Evolutionary conservation across 53 echinoderm and acorn worm genomes (phyloP).

Genomic region (Stichopus horrens): DNA sequence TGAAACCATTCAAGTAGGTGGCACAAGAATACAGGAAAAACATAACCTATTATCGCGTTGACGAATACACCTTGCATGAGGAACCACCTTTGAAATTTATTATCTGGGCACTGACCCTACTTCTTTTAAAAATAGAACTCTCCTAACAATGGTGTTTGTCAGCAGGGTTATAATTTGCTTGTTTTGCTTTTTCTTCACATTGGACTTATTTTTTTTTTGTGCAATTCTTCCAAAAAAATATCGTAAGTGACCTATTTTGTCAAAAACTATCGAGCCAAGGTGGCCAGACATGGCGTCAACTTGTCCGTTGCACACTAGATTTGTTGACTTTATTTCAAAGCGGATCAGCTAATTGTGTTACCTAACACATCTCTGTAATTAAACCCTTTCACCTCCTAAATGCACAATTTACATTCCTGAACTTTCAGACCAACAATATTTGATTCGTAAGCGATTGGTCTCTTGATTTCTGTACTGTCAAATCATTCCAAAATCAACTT

Average conservation of each 20-base stretch:
- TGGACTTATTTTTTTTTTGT: background rate
- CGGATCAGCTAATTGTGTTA: background rate
- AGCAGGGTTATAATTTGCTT: background rate
- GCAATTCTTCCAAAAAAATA: background rate
- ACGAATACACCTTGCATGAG: no score
- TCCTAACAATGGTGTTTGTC: background rate
- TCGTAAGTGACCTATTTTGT: slow-evolving; percentile 13
- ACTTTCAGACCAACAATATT: background rate
- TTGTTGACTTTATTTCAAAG: background rate
- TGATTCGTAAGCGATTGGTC: background rate
- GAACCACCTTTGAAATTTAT: no score
- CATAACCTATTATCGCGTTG: no score
- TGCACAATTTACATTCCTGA: background rate
- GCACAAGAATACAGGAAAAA: no score
- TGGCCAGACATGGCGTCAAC: background rate
- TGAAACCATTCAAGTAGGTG: no score
- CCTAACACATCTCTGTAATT: background rate
- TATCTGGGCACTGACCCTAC: background rate
- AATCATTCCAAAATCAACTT: background rate
- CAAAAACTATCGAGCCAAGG: background rate
- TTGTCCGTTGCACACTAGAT: background rate
- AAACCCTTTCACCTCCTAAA: background rate
- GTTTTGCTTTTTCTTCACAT: background rate
- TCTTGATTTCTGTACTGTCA: background rate
- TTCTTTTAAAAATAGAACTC: background rate